Evolutionary conservation across 2,797 vertebrate species (phyloP).

Genomic region (Phoeniculus purpureus): DNA sequence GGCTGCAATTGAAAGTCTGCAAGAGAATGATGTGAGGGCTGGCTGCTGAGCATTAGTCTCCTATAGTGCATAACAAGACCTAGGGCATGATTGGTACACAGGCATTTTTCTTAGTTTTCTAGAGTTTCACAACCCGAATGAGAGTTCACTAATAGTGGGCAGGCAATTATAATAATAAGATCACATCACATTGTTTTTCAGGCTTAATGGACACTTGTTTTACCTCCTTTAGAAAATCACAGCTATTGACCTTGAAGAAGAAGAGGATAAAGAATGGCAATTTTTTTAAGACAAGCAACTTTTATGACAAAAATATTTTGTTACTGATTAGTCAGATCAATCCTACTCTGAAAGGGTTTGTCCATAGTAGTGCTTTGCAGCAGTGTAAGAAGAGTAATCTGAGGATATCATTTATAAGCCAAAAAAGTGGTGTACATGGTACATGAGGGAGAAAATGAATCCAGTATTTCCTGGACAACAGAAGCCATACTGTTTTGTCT

Average conservation of each 20-base stretch:
- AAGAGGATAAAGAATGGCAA: not conserved
- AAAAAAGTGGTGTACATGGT: not conserved
- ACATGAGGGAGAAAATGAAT: not conserved
- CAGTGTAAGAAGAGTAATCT: not conserved
- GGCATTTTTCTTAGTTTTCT: not conserved
- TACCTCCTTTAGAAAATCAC: not conserved
- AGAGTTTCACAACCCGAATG: not conserved
- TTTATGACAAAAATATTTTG: not conserved
- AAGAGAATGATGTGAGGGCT: not conserved
- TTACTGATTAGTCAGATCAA: not conserved
- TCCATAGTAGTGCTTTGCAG: not conserved
- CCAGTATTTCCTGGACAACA: not conserved
- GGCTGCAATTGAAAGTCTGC: not conserved
- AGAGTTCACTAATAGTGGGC: not conserved
- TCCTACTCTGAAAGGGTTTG: not conserved
- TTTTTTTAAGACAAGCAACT: not conserved
- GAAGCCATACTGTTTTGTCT: not conserved
- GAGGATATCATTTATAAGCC: not conserved
- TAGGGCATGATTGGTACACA: accelerated
- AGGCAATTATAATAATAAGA: not conserved
- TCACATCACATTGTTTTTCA: not conserved
- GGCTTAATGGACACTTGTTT: not conserved
- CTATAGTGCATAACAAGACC: not conserved
- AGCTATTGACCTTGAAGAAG: not conserved
- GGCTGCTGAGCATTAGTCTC: not conserved